Conservation (phyloP, 1,140 invertebrate species). For the Coelopa frigida region DNA sequence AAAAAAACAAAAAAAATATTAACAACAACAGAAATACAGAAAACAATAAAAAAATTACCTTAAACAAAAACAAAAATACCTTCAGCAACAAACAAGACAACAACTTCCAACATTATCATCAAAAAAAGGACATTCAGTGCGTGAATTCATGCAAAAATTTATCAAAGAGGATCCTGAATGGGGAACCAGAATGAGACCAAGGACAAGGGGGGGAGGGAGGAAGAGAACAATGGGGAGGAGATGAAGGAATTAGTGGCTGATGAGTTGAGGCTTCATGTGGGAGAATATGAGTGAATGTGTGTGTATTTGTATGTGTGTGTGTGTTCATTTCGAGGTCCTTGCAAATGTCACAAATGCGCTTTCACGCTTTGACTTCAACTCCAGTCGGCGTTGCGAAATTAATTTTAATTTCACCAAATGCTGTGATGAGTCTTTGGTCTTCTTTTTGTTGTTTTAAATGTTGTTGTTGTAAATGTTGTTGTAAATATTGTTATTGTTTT, state of each 20-base stretch:
- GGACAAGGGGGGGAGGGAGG: not conserved
- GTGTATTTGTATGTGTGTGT: not conserved
- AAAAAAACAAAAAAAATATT: no score
- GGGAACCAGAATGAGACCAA: not conserved
- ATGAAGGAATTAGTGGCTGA: not conserved
- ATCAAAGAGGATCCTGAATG: constrained; percentile 2
- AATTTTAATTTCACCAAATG: constrained; percentile 13
- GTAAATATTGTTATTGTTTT: no score
- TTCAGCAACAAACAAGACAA: no score
- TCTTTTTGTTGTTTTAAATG: constrained; percentile 2
- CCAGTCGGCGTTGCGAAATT: not conserved
- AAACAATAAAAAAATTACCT: constrained; percentile 3
- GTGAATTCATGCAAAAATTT: constrained; percentile 11
- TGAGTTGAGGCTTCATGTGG: not conserved
- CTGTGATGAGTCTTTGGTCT: constrained; percentile 2
- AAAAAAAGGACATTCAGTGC: no score
- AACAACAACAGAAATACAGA: no score
- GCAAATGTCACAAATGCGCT: constrained; percentile 41
- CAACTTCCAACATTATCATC: no score
- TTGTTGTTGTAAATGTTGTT: constrained; percentile 19
- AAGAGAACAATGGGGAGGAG: not conserved
- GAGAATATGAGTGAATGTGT: not conserved
- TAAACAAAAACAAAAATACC: no score
- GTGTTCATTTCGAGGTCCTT: no score
- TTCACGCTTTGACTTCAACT: constrained; percentile 39